Evolutionary conservation across 1,140 invertebrate species (phyloP).

Genomic region (Lepidostoma basale): DNA sequence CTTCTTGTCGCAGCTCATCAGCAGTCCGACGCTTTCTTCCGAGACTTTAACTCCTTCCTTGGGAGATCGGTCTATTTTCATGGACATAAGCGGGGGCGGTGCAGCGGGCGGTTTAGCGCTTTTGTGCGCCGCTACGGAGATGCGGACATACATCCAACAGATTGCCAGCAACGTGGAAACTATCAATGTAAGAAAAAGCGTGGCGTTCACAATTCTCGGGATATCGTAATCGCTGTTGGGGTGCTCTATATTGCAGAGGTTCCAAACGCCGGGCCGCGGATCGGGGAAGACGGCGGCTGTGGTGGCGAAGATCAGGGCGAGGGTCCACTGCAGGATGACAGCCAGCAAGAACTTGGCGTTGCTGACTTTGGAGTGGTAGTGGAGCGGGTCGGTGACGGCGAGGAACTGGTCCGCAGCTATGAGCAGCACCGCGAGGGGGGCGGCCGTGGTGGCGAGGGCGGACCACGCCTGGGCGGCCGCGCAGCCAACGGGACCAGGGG

Average conservation of each 20-base stretch:
- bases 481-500: conserved; percentile 53
- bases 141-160: conserved; percentile 57
- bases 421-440: conserved; percentile 72
- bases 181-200: conserved; percentile 53
- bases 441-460: conserved; percentile 53
- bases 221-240: neutral
- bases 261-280: conserved; percentile 49
- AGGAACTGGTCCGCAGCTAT: conserved; percentile 87
- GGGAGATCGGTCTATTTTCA: conserved; percentile 51
- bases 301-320: conserved; percentile 65
- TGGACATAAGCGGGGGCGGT: conserved; percentile 54
- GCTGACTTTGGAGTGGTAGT: conserved; percentile 80
- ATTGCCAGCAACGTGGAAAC: conserved; percentile 52
- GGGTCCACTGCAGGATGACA: conserved; percentile 71
- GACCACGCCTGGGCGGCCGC: conserved; percentile 53
- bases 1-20: conserved; percentile 40
- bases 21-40: conserved; percentile 41
- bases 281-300: conserved; percentile 50
- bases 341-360: conserved; percentile 72
- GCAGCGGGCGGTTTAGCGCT: conserved; percentile 54
- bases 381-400: conserved; percentile 83
- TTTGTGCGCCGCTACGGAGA: conserved; percentile 56
- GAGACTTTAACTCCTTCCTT: conserved; percentile 52
- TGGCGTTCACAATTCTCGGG: conserved; percentile 50
- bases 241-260: conserved; percentile 24